Evolutionary conservation across 2,888 invertebrate genomes (phyloP).

Genomic region (Drepanosiphum platanoidis): DNA sequence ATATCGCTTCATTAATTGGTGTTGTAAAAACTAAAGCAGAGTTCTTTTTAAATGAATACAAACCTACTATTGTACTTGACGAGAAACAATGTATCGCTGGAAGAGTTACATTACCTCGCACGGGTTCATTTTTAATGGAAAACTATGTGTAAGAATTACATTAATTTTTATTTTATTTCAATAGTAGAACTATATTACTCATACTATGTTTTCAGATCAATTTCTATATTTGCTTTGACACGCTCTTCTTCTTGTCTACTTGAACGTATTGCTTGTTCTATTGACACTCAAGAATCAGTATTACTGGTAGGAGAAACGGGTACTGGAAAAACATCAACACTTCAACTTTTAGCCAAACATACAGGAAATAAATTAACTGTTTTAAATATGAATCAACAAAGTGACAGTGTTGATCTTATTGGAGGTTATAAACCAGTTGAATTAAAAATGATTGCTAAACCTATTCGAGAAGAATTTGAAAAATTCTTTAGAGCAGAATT

Average conservation of each 20-base stretch:
- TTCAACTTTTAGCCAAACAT: slow-evolving; percentile 89
- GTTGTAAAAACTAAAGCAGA: slow-evolving; percentile 84
- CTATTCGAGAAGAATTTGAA: slow-evolving; percentile 86
- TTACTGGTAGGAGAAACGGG: slow-evolving; percentile 98
- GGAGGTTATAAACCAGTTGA: slow-evolving; percentile 98
- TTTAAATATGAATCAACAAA: slow-evolving; percentile 99
- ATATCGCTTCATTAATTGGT: slow-evolving; percentile 83
- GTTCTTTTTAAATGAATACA: slow-evolving; percentile 80
- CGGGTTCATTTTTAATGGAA: slow-evolving; percentile 31
- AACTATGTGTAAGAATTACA: slow-evolving; percentile 17
- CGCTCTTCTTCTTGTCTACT: slow-evolving; percentile 82
- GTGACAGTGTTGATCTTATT: slow-evolving; percentile 94
- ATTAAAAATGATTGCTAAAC: slow-evolving; percentile 82
- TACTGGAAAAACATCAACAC: slow-evolving; percentile 95
- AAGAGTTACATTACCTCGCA: slow-evolving; percentile 70
- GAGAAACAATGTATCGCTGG: slow-evolving; percentile 76
- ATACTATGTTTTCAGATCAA: slow-evolving; percentile 46
- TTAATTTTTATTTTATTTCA: not conserved
- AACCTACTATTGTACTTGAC: slow-evolving; percentile 77
- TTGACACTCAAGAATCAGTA: slow-evolving; percentile 86
- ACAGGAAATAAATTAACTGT: slow-evolving; percentile 88
- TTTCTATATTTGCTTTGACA: slow-evolving; percentile 81
- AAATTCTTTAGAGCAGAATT: slow-evolving; percentile 79
- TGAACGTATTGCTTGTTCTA: slow-evolving; percentile 88
- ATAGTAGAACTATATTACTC: not conserved